Percentiles rank a stretch among this genome's conserved stretches.
phyloP scores from a whole-genome alignment of 2,888 invertebrate species.

The Drosophila borealis region DNA sequence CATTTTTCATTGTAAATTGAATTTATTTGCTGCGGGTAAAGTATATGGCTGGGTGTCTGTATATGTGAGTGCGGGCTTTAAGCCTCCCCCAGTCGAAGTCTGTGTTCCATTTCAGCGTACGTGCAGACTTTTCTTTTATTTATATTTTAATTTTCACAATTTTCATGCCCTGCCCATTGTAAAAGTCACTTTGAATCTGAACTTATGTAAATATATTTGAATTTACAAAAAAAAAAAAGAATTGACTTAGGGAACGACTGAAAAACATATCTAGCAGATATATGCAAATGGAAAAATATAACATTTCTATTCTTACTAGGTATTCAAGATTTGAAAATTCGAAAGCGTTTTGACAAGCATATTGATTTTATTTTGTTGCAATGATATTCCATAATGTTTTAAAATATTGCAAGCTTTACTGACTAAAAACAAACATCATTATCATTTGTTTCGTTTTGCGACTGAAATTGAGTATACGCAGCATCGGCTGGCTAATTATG shows the following conservation, averaged over 20 bases:
- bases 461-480: conserved; percentile 24
- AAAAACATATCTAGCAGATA: background rate
- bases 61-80: conserved; percentile 2
- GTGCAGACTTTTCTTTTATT: conserved; percentile 54
- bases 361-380: too few relatives aligned
- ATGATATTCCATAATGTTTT: too few relatives aligned
- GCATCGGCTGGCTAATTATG: conserved; percentile 24
- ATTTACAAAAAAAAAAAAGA: background rate
- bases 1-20: conserved; percentile 75
- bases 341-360: too few relatives aligned
- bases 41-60: conserved; percentile 8
- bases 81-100: conserved; percentile 2
- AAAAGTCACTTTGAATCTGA: conserved; percentile 1
- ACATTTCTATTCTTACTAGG: too few relatives aligned
- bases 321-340: too few relatives aligned
- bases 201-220: conserved; percentile 1
- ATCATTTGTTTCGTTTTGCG: background rate
- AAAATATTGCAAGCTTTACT: background rate
- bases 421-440: background rate
- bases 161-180: conserved; percentile 15
- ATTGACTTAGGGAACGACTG: background rate
- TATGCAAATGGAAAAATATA: too few relatives aligned
- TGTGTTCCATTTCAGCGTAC: conserved; percentile 36
- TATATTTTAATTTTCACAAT: conserved; percentile 60
- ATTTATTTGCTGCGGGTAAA: conserved; percentile 61